Evolutionary conservation across 1,140 invertebrate genomes (phyloP).

Genomic region (Lineus longissimus): DNA sequence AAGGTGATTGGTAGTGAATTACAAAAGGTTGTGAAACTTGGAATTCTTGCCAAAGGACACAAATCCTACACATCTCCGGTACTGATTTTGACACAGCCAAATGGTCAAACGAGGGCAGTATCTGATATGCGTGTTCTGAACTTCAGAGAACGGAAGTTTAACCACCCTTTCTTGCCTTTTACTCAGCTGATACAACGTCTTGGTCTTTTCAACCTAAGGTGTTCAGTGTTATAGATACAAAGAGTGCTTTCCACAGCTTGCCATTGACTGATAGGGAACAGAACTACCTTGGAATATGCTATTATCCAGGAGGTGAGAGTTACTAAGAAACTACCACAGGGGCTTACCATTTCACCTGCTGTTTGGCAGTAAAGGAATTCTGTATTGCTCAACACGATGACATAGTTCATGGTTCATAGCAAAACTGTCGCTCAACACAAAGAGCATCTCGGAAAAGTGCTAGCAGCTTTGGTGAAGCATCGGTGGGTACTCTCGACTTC

Average conservation of each 20-base stretch:
- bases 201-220: not conserved
- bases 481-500: not conserved
- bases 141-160: no score
- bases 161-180: no score
- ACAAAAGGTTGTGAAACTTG: no score
- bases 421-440: not conserved
- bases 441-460: not conserved
- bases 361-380: not conserved
- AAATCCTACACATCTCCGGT: no score
- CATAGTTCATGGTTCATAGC: not conserved
- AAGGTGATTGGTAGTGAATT: no score
- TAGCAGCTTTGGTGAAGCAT: not conserved
- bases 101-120: no score
- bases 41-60: no score
- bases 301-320: not conserved
- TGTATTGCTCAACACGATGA: not conserved
- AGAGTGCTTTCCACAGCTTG: not conserved
- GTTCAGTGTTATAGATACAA: not conserved
- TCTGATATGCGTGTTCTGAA: no score
- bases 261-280: not conserved
- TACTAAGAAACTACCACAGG: not conserved
- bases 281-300: not conserved
- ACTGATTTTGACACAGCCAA: no score
- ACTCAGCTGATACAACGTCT: no score
- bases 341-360: not conserved